phyloP scores from a whole-genome alignment of 2,888 invertebrate genomes.

The Drosophila buzzatii region DNA sequence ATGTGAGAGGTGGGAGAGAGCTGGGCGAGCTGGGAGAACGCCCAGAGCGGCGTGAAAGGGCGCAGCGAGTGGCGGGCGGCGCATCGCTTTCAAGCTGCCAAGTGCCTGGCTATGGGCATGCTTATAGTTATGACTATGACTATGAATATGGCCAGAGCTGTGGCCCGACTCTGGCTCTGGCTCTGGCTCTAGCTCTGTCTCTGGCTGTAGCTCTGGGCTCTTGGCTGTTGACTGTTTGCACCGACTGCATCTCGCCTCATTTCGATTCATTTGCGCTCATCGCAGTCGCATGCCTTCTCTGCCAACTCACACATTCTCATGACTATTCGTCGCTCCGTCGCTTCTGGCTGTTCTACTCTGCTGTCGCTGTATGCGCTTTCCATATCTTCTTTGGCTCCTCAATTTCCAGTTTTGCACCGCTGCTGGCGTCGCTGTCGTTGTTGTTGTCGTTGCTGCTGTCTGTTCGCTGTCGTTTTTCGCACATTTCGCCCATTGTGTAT shows the following conservation, averaged over 20 bases:
- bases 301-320: constrained; percentile 14
- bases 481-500: constrained; percentile 74
- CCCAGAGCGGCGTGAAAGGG: constrained; percentile 21
- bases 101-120: constrained; percentile 54
- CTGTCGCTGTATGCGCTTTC: constrained; percentile 33
- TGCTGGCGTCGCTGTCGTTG: constrained; percentile 5
- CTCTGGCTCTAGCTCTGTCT: constrained; percentile 31
- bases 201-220: constrained; percentile 26
- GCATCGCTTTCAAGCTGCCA: constrained; percentile 54
- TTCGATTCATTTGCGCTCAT: constrained; percentile 54
- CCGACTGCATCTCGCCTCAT: constrained; percentile 66
- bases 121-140: constrained; percentile 38
- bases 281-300: constrained; percentile 4
- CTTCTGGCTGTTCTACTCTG: constrained; percentile 37
- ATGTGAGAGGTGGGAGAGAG: constrained; percentile 9
- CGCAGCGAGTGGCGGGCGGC: constrained; percentile 38
- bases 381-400: constrained; percentile 62
- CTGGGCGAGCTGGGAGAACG: constrained; percentile 6
- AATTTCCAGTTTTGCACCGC: constrained; percentile 67
- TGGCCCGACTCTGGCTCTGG: constrained; percentile 22
- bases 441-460: constrained; percentile 20
- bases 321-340: constrained; percentile 20
- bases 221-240: constrained; percentile 29
- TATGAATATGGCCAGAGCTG: constrained; percentile 34
- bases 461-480: constrained; percentile 65